phyloP scores from a whole-genome alignment of 2,113 vertebrate species.

The Tricholaema leucomelas region DNA sequence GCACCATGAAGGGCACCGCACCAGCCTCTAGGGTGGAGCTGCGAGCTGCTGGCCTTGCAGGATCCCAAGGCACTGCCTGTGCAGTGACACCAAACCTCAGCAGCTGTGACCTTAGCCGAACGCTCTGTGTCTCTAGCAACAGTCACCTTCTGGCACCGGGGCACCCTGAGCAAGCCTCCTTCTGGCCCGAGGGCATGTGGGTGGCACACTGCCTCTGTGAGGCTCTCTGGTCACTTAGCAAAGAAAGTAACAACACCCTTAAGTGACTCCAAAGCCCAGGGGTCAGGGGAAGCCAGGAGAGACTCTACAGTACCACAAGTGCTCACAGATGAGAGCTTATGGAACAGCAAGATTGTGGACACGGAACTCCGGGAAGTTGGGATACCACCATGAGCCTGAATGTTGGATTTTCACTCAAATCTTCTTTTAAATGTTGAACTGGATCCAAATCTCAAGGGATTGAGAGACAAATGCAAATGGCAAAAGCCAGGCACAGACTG shows the following conservation, averaged over 20 bases:
- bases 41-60: neutral
- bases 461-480: neutral
- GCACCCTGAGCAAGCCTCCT: neutral
- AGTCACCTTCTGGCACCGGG: neutral
- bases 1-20: neutral
- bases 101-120: neutral
- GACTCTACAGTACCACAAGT: neutral
- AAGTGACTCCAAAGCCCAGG: neutral
- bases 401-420: neutral
- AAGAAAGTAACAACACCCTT: neutral
- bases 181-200: neutral
- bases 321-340: neutral
- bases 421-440: neutral
- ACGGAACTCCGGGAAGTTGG: neutral
- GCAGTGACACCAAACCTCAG: neutral
- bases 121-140: neutral
- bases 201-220: neutral
- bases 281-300: neutral
- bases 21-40: neutral
- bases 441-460: neutral
- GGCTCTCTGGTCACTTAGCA: neutral
- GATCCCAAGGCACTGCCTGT: neutral
- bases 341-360: neutral
- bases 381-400: neutral
- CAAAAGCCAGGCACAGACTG: neutral